Base-by-base conservation (phyloP, 2,888 invertebrate genomes). In the Falcaria lacertinaria region DNA sequence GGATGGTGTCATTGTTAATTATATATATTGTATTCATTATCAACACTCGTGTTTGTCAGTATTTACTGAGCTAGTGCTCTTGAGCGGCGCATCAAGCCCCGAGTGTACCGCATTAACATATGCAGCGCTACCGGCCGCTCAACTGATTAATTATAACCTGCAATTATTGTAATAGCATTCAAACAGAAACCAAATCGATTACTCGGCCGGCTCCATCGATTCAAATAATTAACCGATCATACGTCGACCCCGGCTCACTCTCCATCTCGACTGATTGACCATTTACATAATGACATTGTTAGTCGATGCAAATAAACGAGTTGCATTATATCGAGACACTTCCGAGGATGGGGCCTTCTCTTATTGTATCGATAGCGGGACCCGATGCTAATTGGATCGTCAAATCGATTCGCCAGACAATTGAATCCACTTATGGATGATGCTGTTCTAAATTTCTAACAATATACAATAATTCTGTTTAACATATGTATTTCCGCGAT, bases 231-330 rank as follows among this genome's bases (percentile, higher is more conserved):
- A 78, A 65, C 70, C 63, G 71, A 74, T 78, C 75, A 70, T 68
- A 62, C 60, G 62, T 72, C 68, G 63, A 65, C 74, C 71, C 69
- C 64, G 67, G 60, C 64, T 67, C 77, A 81, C 80, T 83, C 72
- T 83, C 76, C 72, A 65, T 82, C 63, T 74, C 75, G 58, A 62
- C 50, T 61, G 69, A 69, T 69, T 57, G 64, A 47, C 54, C 48
- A 80, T 83, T 78, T 76, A 72, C 84, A 82, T 85, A 84, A 83
- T 79, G 75, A 77, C 69, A 79, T 84, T 82, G 84, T 84, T 83
- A 80, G 73, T 69, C 59, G 65, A 80, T 78, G 80, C 78, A 73
- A 75, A 79, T 74, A 74, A 69, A 72, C 70, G 63, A 75, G 68
- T 63, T 52, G 62, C 54, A 50, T 45, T 46, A 48, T 54, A 52